Evolutionary conservation across 2,113 vertebrate genomes (phyloP), one percentile per base, ranked within the genome.

Genomic region (Pardalotus punctatus): DNA sequence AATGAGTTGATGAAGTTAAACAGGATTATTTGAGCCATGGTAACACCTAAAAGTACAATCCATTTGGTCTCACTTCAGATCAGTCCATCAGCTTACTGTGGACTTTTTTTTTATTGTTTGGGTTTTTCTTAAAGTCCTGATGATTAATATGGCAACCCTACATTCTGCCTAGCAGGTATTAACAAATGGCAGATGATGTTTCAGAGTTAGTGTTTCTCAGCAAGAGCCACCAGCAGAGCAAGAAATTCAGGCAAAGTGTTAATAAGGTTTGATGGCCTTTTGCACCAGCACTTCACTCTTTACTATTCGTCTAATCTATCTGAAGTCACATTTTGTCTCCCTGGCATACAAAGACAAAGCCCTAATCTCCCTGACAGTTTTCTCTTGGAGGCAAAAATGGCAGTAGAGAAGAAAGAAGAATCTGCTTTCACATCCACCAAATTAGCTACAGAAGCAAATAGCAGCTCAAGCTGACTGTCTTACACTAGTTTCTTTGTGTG

Each of bases 261-360:
- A 90, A 84, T 80, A 96, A 86, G 42, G 36, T 92, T 88, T 86
- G 64, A 88, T 86, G 65, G 54, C 36, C 58, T 93, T 93, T 94
- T 90, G 58, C 71, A 87, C 27, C 42, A 73, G 62, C n/a, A 86
- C 15, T 92, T 96, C 76, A 81, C 23, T 96, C 47, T 65, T 89
- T 94, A 82, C 84, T 94, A 96, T 93, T 96, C 13, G 80, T 76
- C 69, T 93, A 94, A 93, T 96, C 95, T 95, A 71, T 90, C 79
- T 80, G 65, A 97, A 95, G 94, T 88, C 10, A 7, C 45, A 92
- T 79, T 96, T 95, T 31, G 53, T 86, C 90, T 88, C 88, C 71
- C 88, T 92, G 72, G 47, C 47, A 61, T 73, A 67, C 16, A 80
- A 83, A 93, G 69, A 57, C 67, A 96, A 92, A 79, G 11, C 42